Evolutionary conservation across 2,888 invertebrate species (phyloP), one percentile per base, ranked within the genome.

Genomic region (Drosophila lacicola): DNA sequence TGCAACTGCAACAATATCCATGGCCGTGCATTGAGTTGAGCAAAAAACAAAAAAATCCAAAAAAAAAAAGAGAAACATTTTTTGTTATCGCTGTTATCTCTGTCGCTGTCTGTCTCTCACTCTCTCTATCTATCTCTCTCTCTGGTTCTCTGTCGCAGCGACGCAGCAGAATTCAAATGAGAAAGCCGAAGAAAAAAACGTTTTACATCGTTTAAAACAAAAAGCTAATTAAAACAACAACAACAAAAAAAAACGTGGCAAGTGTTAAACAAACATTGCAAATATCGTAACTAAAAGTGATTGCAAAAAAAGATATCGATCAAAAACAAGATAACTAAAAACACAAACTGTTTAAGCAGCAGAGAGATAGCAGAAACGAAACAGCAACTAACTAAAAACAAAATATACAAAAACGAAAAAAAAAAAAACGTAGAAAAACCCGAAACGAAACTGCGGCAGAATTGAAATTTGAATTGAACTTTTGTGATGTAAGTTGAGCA

Each of bases 401-500:
- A n/a, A 57, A 14, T 29, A 29, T 29, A 29, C 8, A 29, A 6
- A 73, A 64, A 33, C 17, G 17, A 61, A 42, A 41, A 49, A n/a
- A n/a, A n/a, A n/a, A n/a, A n/a, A n/a, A n/a, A n/a, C n/a, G n/a
- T n/a, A n/a, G 29, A 54, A 49, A n/a, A 55, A 14, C 51, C 63
- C 50, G 47, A 78, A 68, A 63, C 78, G 74, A 80, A 88, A 83
- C 74, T 75, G 83, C 78, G 79, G 74, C 89, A 76, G 77, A 82
- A 73, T 73, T 78, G 64, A 78, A 63, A 82, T 70, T 80, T 70
- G 74, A 81, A 82, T 87, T 87, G 74, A 86, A 70, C 61, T 71
- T 78, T 88, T 88, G 88, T 88, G 78, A 89, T 89, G 84, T 86
- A 86, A 89, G 86, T 83, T 72, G 66, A 60, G 65, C 37, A 53